phyloP scores from a whole-genome alignment of 2,113 vertebrate genomes.

The Todiramphus saurophagus region DNA sequence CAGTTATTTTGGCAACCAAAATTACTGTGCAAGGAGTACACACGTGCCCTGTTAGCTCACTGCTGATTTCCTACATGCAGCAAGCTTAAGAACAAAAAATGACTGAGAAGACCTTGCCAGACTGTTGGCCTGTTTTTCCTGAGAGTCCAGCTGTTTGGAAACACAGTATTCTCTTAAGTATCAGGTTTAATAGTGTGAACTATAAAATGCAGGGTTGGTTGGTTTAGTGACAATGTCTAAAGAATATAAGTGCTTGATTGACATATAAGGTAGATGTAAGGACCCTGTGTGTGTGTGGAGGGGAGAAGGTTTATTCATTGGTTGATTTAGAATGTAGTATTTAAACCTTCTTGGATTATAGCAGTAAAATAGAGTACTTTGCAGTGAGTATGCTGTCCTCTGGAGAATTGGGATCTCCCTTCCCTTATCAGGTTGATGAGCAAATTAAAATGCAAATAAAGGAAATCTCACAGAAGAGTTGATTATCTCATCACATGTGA shows the following conservation, averaged over 20 bases:
- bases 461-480: not conserved
- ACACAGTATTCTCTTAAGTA: not conserved
- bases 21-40: not conserved
- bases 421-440: conserved; percentile 2
- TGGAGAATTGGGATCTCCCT: not conserved
- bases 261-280: not conserved
- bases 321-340: not conserved
- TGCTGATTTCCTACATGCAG: not conserved
- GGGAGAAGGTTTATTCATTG: not conserved
- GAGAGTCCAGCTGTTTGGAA: not conserved
- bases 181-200: not conserved
- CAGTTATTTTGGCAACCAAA: not conserved
- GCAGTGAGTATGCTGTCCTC: not conserved
- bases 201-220: not conserved
- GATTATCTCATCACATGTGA: not conserved
- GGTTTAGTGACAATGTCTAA: not conserved
- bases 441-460: conserved; percentile 41
- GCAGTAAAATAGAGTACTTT: not conserved
- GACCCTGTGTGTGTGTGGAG: not conserved
- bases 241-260: not conserved
- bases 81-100: not conserved
- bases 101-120: not conserved
- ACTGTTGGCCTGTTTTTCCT: not conserved
- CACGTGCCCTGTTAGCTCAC: not conserved
- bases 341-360: not conserved